These are phyloP conservation scores for Vulpes ferrilata DNA, from an alignment of 2,113 vertebrate genomes.

Conservation along the genomic window DNA sequence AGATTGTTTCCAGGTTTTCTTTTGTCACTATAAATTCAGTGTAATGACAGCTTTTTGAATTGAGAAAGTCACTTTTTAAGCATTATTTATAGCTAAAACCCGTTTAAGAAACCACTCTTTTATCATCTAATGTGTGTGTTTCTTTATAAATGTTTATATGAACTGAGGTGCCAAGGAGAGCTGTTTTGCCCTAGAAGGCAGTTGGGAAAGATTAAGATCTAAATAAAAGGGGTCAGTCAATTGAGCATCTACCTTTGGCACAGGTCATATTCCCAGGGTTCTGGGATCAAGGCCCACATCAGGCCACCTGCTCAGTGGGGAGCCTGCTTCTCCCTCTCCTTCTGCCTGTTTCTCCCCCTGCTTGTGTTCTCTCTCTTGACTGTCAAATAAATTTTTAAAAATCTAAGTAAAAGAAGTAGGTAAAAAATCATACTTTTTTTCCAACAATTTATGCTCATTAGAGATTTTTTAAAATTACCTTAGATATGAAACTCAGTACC, in stretches of 20 bases:
- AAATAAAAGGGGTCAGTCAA: neutral
- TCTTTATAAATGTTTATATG: neutral
- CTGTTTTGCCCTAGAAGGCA: neutral
- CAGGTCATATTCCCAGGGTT: too few relatives aligned
- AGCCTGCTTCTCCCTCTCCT: too few relatives aligned
- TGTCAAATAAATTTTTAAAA: neutral
- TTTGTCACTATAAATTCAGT: neutral
- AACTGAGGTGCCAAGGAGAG: neutral
- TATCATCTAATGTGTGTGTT: neutral
- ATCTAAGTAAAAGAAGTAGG: neutral
- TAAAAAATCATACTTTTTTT: neutral
- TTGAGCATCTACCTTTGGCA: too few relatives aligned
- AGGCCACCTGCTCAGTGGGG: too few relatives aligned
- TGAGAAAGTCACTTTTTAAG: constrained; percentile 18
- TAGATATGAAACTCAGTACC: neutral
- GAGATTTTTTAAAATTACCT: neutral
- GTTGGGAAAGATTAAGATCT: constrained; percentile 21
- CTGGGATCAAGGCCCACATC: too few relatives aligned
- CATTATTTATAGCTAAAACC: neutral
- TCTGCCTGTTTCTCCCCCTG: too few relatives aligned
- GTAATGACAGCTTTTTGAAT: neutral
- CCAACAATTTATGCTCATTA: neutral
- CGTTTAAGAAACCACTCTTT: constrained; percentile 32
- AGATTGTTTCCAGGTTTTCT: neutral
- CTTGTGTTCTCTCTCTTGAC: too few relatives aligned